Base-by-base conservation (phyloP, 2,888 invertebrate genomes). In the Drosophila anomalata region DNA sequence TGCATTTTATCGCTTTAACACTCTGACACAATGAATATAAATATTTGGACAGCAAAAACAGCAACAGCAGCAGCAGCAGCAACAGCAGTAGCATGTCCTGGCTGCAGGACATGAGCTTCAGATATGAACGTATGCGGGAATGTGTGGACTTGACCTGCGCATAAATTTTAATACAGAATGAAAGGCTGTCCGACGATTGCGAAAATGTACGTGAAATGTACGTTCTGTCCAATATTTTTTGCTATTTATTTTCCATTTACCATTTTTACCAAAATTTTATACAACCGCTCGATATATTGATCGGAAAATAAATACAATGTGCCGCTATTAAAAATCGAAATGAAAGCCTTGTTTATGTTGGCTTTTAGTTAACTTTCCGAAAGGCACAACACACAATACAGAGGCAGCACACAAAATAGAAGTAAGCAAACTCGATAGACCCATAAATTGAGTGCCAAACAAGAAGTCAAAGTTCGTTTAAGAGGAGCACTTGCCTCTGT, bases 31-130 rank as follows among this genome's bases (percentile, higher is more conserved):
- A 85, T 85, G 88, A 85, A 85, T 85, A 85, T 85, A 85, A 85
- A 85, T 85, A 85, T 85, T 85, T 85, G 88, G 88, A 85, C 84
- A 85, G 87, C 88, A 85, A 88, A 85, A 85, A 85, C 83, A 84
- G 83, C 88, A 88, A 56, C 78, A 73, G 59, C 57, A 55, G 50
- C 41, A 68, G 53, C 50, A 58, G 63, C 60, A 54, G 50, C 31
- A 36, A 26, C 17, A 56, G n/a, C 20, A 42, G 29, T 36, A 42
- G 48, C 61, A 62, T 68, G 60, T 76, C 54, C 78, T 60, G 73
- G 36, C 62, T 50, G 62, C 73, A 80, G 87, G 66, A 78, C 87
- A 67, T 62, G 76, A 72, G 76, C 69, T 84, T 69, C 87, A 83
- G 77, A 85, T 69, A 72, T 83, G 51, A 60, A 51, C 69, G 50